Evolutionary conservation across 2,797 vertebrate species (phyloP).

Genomic region (Poliocrania exsul): DNA sequence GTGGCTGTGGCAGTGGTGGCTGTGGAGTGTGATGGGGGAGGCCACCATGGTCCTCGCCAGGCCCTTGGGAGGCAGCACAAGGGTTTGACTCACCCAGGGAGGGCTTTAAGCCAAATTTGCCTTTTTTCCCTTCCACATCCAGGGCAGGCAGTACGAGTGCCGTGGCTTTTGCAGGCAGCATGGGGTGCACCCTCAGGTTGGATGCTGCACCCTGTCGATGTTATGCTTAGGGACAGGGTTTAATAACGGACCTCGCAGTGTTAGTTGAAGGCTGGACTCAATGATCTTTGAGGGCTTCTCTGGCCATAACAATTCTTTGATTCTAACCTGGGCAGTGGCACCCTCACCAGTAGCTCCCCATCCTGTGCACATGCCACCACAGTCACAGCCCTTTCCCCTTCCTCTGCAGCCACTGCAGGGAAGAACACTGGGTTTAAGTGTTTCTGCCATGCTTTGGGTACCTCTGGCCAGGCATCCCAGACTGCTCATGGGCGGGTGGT

Average conservation of each 20-base stretch:
- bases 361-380: not conserved
- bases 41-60: rapidly evolving
- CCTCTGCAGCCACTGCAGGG: rapidly evolving
- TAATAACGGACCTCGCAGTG: not conserved
- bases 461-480: rapidly evolving
- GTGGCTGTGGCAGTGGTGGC: not conserved
- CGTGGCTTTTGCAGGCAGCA: rapidly evolving
- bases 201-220: not conserved
- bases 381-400: not conserved
- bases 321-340: not conserved
- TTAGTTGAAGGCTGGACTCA: not conserved
- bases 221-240: not conserved
- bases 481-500: not conserved
- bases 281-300: not conserved
- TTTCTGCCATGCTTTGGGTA: not conserved
- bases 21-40: not conserved
- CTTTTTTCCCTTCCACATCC: not conserved
- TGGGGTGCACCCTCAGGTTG: rapidly evolving
- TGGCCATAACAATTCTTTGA: rapidly evolving
- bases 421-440: not conserved
- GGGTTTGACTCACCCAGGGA: not conserved
- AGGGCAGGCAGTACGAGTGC: not conserved
- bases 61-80: rapidly evolving
- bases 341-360: not conserved
- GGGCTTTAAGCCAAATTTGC: not conserved